Percentiles rank a stretch among this genome's conserved stretches.
phyloP scores from a whole-genome alignment of 2,888 invertebrate species.

The Drosophila nigricruria region DNA sequence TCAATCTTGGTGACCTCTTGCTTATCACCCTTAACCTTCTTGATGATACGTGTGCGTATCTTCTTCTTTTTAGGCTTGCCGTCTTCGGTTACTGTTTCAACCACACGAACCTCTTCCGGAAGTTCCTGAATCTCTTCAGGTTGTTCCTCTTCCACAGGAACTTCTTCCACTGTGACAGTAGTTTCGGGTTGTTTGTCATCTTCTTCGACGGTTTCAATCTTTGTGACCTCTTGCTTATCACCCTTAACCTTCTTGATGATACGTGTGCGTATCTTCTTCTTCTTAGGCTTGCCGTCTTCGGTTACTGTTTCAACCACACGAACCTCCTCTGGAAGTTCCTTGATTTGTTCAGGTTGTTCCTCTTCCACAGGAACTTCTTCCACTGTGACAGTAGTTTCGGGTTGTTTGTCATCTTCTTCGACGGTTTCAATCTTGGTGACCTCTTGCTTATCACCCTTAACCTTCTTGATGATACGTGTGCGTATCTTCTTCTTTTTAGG shows the following conservation, averaged over 20 bases:
- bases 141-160: slow-evolving; percentile 12
- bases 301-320: slow-evolving; percentile 21
- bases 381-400: slow-evolving; percentile 27
- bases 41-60: slow-evolving; percentile 41
- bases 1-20: slow-evolving; percentile 46
- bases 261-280: slow-evolving; percentile 31
- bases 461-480: slow-evolving; percentile 28
- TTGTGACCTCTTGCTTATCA: slow-evolving; percentile 32
- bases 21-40: slow-evolving; percentile 45
- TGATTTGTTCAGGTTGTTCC: slow-evolving; percentile 10
- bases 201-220: slow-evolving; percentile 30
- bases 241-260: slow-evolving; percentile 31
- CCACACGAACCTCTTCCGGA: slow-evolving; percentile 28
- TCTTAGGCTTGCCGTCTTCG: slow-evolving; percentile 23
- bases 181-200: slow-evolving; percentile 30
- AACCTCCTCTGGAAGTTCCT: slow-evolving; percentile 23
- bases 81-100: slow-evolving; percentile 28
- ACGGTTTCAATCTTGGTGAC: slow-evolving; percentile 30
- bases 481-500: slow-evolving; percentile 28
- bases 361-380: slow-evolving; percentile 18
- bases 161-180: slow-evolving; percentile 23
- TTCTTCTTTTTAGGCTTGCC: slow-evolving; percentile 39
- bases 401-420: slow-evolving; percentile 24
- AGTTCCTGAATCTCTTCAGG: slow-evolving; percentile 25
- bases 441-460: slow-evolving; percentile 29